These are phyloP conservation scores for Limonius californicus DNA, from an alignment of 1,140 invertebrate genomes.

Conservation along the genomic window DNA sequence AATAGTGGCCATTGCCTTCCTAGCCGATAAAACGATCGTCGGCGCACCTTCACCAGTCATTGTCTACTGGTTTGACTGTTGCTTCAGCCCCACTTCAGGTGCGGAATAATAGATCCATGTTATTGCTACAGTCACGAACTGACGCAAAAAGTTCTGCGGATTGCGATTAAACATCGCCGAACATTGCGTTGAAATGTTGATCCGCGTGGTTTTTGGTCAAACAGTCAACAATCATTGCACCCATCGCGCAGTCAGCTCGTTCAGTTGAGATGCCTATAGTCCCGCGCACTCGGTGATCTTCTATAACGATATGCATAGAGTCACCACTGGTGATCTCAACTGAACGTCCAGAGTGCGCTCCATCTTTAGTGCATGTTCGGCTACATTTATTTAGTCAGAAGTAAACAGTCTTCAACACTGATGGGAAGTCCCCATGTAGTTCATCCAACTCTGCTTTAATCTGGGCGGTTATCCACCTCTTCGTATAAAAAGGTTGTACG, in stretches of 20 bases:
- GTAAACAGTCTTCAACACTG: no score
- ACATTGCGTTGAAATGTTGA: conserved; percentile 6
- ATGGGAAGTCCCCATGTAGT: no score
- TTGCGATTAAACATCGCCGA: conserved; percentile 38
- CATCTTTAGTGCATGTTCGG: neutral
- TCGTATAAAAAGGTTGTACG: no score
- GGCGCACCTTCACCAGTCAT: conserved; percentile 22
- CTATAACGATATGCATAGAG: no score
- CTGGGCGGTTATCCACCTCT: no score
- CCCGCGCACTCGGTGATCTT: no score
- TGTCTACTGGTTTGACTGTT: conserved; percentile 43
- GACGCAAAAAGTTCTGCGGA: conserved; percentile 35
- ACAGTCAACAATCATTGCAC: neutral
- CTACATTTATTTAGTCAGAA: no score
- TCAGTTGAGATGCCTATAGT: neutral
- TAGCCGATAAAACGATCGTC: conserved; percentile 26
- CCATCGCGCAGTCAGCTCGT: neutral
- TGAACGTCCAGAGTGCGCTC: neutral
- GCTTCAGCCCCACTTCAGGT: conserved; percentile 43
- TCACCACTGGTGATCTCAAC: no score
- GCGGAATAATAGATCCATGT: conserved; percentile 47
- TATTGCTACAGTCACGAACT: conserved; percentile 44
- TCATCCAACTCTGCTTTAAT: no score
- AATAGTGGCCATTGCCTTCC: no score
- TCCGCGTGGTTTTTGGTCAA: neutral